phyloP scores from a whole-genome alignment of 2,797 vertebrate species.

The Pseudochirops cupreus region DNA sequence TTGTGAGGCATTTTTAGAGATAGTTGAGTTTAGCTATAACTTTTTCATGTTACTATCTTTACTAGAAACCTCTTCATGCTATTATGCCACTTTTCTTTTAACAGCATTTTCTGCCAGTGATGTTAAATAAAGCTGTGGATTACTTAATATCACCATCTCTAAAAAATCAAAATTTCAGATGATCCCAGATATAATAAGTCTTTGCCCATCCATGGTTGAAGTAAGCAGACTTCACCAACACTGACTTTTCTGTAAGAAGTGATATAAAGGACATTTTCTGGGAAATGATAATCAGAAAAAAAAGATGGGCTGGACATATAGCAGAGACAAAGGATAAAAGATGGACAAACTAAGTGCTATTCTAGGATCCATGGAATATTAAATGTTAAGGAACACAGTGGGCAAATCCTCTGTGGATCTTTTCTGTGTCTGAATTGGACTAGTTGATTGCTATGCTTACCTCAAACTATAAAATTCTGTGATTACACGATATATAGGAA shows the following conservation, averaged over 20 bases:
- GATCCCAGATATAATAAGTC: neutral
- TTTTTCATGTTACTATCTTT: neutral
- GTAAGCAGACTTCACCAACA: neutral
- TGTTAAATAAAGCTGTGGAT: neutral
- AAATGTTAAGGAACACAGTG: neutral
- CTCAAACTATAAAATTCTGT: neutral
- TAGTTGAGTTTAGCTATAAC: neutral
- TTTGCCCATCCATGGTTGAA: neutral
- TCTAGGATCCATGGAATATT: neutral
- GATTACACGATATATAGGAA: neutral
- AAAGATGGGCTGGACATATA: neutral
- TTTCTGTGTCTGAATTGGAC: neutral
- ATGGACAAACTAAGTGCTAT: neutral
- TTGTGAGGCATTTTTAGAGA: neutral
- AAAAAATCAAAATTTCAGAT: neutral
- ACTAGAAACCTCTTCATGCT: neutral
- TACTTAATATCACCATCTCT: neutral
- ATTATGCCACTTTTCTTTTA: neutral
- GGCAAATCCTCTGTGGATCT: neutral
- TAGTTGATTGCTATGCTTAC: neutral
- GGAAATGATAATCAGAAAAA: neutral
- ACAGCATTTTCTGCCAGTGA: neutral
- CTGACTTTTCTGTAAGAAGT: neutral
- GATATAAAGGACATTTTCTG: neutral
- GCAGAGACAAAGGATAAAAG: neutral